These are phyloP conservation scores for Cancer borealis DNA, from an alignment of 2,888 invertebrate genomes.

Conservation along the genomic window DNA sequence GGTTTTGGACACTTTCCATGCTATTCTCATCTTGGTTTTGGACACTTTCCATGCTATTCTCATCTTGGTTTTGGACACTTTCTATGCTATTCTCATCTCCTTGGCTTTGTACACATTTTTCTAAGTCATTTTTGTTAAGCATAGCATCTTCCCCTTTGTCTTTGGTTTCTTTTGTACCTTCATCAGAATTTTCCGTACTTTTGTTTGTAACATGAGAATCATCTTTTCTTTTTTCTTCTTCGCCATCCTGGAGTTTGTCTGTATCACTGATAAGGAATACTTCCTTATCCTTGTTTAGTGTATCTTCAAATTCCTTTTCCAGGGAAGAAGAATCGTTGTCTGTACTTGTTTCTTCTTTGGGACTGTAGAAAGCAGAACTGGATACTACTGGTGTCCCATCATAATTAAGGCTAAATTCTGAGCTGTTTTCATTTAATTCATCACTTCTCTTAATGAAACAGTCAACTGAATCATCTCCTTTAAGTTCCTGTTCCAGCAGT, in stretches of 20 bases:
- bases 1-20: too few species aligned
- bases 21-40: too few species aligned
- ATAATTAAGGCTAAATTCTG: background rate
- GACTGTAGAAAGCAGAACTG: background rate
- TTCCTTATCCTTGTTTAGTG: background rate
- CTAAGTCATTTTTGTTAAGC: background rate
- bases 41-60: too few species aligned
- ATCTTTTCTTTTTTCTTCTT: background rate
- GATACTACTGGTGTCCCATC: conserved; percentile 8
- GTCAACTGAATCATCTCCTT: conserved; percentile 25
- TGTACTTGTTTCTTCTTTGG: background rate
- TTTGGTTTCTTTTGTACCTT: background rate
- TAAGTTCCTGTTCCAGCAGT: conserved; percentile 6
- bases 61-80: too few species aligned
- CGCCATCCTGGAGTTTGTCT: background rate
- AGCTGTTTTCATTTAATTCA: background rate
- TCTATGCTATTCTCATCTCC: background rate
- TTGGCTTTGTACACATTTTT: background rate
- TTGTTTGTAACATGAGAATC: background rate
- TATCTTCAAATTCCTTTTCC: background rate
- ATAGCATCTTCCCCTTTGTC: background rate
- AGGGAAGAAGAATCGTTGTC: background rate
- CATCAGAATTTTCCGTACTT: background rate
- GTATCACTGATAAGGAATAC: background rate
- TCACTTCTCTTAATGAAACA: background rate